Evolutionary conservation across 1,140 invertebrate genomes (phyloP).

Genomic region (Hylaeus anthracinus): DNA sequence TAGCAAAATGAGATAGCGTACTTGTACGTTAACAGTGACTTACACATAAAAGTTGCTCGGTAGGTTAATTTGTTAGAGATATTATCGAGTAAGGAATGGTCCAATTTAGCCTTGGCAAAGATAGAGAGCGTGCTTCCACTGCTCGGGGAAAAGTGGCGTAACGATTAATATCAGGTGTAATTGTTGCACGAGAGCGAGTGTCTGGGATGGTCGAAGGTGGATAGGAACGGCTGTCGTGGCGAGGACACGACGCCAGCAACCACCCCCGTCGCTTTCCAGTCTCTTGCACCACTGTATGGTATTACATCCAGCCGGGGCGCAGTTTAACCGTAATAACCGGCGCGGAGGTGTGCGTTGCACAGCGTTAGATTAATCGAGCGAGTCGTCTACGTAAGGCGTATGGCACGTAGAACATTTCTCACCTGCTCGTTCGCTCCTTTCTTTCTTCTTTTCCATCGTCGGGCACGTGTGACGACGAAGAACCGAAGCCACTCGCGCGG

Average conservation of each 20-base stretch:
- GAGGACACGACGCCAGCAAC: background rate
- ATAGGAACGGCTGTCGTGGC: background rate
- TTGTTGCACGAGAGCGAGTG: background rate
- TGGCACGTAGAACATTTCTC: conserved; percentile 45
- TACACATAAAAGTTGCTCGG: too few species aligned
- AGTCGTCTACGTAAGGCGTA: conserved; percentile 47
- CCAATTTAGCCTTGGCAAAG: too few species aligned
- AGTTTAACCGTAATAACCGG: conserved; percentile 45
- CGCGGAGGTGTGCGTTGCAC: conserved; percentile 13
- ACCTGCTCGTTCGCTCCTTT: conserved; percentile 10
- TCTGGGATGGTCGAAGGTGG: background rate
- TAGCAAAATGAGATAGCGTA: too few species aligned
- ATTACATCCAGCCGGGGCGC: conserved; percentile 34
- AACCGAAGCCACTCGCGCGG: background rate
- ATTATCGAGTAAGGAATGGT: too few species aligned
- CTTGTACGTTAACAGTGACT: too few species aligned
- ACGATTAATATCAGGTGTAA: background rate
- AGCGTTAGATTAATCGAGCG: conserved; percentile 41
- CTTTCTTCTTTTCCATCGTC: background rate
- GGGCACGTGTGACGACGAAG: conserved; percentile 18
- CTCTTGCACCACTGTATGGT: conserved; percentile 32
- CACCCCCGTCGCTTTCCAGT: conserved; percentile 28
- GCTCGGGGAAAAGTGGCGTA: too few species aligned
- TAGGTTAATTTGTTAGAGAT: too few species aligned
- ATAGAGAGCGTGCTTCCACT: too few species aligned